phyloP scores from a whole-genome alignment of 2,888 invertebrate species.

The Netelia fuscicornis region DNA sequence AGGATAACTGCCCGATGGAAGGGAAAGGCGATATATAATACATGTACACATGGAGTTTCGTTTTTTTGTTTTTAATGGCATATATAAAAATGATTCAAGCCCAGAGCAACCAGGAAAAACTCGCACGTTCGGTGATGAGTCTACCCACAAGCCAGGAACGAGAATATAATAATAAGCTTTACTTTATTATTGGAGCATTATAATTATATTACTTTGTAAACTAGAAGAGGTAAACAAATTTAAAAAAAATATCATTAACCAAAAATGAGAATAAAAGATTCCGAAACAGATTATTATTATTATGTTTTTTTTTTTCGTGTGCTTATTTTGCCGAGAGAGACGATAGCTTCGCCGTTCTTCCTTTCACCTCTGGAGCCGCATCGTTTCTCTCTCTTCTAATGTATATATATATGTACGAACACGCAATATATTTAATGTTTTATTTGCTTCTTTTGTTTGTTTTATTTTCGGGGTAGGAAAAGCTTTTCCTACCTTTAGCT shows the following conservation, averaged over 20 bases:
- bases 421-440: conserved; percentile 52
- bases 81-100: conserved; percentile 66
- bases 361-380: conserved; percentile 26
- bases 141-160: conserved; percentile 68
- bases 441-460: conserved; percentile 45
- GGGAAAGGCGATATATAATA: conserved; percentile 60
- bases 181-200: conserved; percentile 63
- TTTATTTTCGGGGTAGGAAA: conserved; percentile 74
- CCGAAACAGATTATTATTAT: conserved; percentile 18
- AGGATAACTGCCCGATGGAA: conserved; percentile 48
- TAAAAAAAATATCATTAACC: conserved; percentile 43
- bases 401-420: conserved; percentile 43
- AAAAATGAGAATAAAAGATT: conserved; percentile 34
- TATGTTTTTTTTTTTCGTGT: conserved; percentile 19
- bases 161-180: conserved; percentile 56
- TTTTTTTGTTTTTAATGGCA: conserved; percentile 56
- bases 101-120: conserved; percentile 70
- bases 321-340: conserved; percentile 54
- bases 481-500: conserved; percentile 76
- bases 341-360: conserved; percentile 56
- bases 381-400: conserved; percentile 53
- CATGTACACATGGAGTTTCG: conserved; percentile 63
- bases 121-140: conserved; percentile 65
- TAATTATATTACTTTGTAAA: conserved; percentile 64
- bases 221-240: conserved; percentile 31